These are phyloP conservation scores for Eubasilissa regina DNA, from an alignment of 1,140 invertebrate genomes.

Conservation along the genomic window DNA sequence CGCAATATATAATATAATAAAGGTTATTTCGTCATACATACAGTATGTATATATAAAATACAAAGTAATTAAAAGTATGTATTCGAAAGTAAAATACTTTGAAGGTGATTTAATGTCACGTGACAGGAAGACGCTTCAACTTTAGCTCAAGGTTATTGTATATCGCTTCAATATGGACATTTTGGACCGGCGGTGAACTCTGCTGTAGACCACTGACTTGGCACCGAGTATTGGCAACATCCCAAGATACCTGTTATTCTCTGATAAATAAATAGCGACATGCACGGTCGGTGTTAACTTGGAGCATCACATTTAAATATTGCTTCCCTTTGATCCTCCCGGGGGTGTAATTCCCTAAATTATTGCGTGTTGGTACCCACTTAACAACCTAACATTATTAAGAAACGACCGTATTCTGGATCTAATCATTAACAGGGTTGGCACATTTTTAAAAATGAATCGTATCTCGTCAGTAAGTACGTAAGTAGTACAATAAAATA, in stretches of 20 bases:
- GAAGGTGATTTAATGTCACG: neutral
- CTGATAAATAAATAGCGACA: constrained; percentile 18
- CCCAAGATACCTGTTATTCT: constrained; percentile 33
- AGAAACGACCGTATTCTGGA: too few species aligned
- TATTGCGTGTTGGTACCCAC: neutral
- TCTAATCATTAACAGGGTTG: too few species aligned
- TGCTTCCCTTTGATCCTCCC: constrained; percentile 18
- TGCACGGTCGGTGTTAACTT: neutral
- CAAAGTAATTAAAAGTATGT: too few species aligned
- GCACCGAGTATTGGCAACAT: neutral
- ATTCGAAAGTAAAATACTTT: too few species aligned
- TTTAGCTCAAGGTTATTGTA: constrained; percentile 1
- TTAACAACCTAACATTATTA: too few species aligned
- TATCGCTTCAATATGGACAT: constrained; percentile 9
- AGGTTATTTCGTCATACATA: too few species aligned
- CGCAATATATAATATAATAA: too few species aligned
- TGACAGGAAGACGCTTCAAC: neutral
- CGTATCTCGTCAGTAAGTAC: too few species aligned
- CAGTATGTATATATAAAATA: too few species aligned
- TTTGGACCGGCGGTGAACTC: constrained; percentile 1
- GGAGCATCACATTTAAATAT: neutral
- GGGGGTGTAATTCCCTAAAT: neutral
- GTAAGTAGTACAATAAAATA: too few species aligned
- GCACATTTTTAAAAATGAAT: too few species aligned
- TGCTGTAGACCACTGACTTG: constrained; percentile 7